These are phyloP conservation scores for Chromobotia macracanthus DNA, from an alignment of 2,797 vertebrate species.

Conservation along the genomic window DNA sequence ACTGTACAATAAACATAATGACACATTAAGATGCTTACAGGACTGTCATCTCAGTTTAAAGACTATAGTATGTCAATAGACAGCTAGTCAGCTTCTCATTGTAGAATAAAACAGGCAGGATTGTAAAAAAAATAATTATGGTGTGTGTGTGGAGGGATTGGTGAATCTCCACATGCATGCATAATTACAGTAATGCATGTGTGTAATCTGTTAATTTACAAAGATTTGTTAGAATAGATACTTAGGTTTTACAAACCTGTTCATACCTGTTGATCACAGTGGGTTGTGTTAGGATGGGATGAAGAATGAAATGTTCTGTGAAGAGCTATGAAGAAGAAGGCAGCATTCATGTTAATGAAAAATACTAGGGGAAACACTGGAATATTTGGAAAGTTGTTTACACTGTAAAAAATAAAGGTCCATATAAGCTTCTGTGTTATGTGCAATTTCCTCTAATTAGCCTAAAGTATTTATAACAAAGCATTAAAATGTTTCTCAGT, in stretches of 20 bases:
- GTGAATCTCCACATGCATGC: neutral
- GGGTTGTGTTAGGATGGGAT: neutral
- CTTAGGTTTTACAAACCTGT: conserved; percentile 16
- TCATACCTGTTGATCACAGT: neutral
- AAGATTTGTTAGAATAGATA: neutral
- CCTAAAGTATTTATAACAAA: too few relatives aligned
- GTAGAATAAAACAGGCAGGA: neutral
- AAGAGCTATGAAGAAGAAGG: neutral
- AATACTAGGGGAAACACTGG: neutral
- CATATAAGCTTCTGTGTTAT: too few relatives aligned
- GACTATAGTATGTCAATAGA: neutral
- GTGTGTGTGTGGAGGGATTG: neutral
- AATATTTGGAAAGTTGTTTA: too few relatives aligned
- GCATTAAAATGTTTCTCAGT: too few relatives aligned
- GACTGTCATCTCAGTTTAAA: conserved; percentile 6
- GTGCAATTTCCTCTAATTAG: too few relatives aligned
- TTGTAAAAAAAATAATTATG: conserved; percentile 11
- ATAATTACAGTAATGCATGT: neutral
- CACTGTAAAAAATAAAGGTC: too few relatives aligned
- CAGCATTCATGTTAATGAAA: neutral
- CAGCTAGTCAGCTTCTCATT: neutral
- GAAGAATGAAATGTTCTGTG: neutral
- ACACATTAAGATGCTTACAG: neutral
- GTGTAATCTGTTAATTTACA: neutral
- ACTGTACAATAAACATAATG: conserved; percentile 41